A percentile compares a stretch with the other conserved stretches of the same genome.
Evolutionary conservation across 1,140 invertebrate species (phyloP).

Genomic region (Ostrea edulis): DNA sequence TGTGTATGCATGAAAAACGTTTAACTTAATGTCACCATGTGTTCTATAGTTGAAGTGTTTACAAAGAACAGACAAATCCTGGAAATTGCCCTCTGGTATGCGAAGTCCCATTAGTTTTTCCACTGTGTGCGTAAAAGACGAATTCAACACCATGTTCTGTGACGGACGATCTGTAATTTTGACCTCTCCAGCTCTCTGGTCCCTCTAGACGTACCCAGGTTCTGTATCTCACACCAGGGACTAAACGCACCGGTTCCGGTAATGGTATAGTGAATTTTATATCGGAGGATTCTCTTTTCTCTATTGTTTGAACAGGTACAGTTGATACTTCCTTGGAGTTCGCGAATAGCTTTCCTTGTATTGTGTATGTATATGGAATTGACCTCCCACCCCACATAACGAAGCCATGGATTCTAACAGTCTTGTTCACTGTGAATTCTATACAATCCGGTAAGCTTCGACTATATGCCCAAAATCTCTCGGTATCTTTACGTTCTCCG

Average conservation of each 20-base stretch:
- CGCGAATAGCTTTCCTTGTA: too few species aligned
- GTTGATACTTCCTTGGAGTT: neutral
- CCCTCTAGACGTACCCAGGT: neutral
- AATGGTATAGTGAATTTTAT: too few species aligned
- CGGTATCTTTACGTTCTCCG: too few species aligned
- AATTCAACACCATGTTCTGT: neutral
- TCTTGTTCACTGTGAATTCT: too few species aligned
- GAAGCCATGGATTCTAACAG: neutral
- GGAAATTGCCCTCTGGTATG: neutral
- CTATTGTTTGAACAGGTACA: neutral
- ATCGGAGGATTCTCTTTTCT: neutral
- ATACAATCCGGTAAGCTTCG: too few species aligned
- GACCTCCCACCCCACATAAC: neutral
- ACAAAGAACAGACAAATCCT: neutral
- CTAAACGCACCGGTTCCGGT: neutral
- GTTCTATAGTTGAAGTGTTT: neutral
- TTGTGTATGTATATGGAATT: neutral
- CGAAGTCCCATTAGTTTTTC: neutral
- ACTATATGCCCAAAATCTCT: too few species aligned
- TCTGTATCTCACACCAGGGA: neutral
- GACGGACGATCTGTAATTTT: neutral
- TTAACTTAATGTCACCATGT: too few species aligned
- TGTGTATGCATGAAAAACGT: too few species aligned
- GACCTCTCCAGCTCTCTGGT: neutral
- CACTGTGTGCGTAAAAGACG: neutral